These are phyloP conservation scores for Lytechinus variegatus DNA, from an alignment of 35 echinoderm and acorn worm genomes.

Conservation along the genomic window DNA sequence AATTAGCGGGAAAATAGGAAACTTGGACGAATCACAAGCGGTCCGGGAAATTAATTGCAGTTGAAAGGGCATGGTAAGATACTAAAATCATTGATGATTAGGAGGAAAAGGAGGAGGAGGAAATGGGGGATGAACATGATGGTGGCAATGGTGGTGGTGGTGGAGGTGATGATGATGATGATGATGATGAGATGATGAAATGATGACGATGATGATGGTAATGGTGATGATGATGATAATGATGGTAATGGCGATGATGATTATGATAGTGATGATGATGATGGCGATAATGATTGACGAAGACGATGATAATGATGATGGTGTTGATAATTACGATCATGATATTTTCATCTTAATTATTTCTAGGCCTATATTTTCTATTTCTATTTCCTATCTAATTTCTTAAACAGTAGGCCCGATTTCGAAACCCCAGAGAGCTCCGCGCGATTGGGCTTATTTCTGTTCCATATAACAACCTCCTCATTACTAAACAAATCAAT, in stretches of 20 bases:
- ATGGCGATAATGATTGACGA: neutral
- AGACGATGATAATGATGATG: too few relatives aligned
- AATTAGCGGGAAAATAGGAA: too few relatives aligned
- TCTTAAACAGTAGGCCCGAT: neutral
- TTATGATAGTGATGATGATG: neutral
- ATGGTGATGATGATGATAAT: too few relatives aligned
- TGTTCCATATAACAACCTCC: neutral
- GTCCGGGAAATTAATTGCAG: too few relatives aligned
- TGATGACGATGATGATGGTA: neutral
- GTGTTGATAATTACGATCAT: neutral
- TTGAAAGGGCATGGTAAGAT: neutral
- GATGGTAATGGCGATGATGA: too few relatives aligned
- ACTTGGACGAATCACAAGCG: too few relatives aligned
- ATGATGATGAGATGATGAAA: neutral
- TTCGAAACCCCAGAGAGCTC: neutral
- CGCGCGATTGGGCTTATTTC: neutral
- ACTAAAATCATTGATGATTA: neutral
- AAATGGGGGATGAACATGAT: neutral
- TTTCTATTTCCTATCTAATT: neutral
- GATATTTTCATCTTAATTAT: too few relatives aligned
- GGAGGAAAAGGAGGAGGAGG: neutral
- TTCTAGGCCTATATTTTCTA: too few relatives aligned
- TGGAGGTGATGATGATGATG: slow-evolving; percentile 25
- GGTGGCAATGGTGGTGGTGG: neutral
- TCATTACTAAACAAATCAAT: neutral